A percentile compares a stretch with the other conserved stretches of the same genome.
Conservation (phyloP, 1,140 invertebrate genomes). For the Drosophila subpulchrella region DNA sequence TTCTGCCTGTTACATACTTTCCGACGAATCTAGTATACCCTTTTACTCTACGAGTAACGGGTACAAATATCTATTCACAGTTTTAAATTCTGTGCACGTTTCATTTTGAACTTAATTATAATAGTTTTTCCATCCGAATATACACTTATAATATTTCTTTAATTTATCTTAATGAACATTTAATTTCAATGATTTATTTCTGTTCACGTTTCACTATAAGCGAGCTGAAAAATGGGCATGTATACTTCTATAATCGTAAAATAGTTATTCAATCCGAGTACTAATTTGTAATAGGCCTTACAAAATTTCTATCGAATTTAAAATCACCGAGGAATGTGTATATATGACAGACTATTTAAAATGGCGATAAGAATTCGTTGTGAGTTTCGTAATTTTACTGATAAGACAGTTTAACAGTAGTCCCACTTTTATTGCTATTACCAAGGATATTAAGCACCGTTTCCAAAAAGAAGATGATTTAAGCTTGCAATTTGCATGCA, state of each 20-base stretch:
- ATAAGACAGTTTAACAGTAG: background rate
- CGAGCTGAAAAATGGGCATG: too few species aligned
- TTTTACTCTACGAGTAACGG: too few species aligned
- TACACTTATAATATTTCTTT: background rate
- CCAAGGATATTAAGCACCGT: conserved; percentile 1
- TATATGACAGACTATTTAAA: background rate
- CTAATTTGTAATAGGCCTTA: too few species aligned
- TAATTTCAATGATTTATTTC: background rate
- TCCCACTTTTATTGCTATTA: background rate
- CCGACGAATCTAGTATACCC: too few species aligned
- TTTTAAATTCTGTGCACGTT: background rate
- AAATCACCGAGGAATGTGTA: too few species aligned
- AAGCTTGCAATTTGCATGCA: conserved; percentile 49
- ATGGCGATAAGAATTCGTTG: background rate
- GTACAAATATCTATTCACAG: background rate
- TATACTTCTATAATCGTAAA: too few species aligned
- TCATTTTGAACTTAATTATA: background rate
- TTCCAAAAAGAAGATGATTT: background rate
- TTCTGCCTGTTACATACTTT: too few species aligned
- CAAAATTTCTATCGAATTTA: too few species aligned
- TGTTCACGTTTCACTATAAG: background rate
- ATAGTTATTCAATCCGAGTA: too few species aligned
- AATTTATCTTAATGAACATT: background rate
- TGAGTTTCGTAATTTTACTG: background rate
- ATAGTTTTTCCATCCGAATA: background rate